Conservation (phyloP, 2,113 vertebrate genomes). For the Strix aluco region DNA sequence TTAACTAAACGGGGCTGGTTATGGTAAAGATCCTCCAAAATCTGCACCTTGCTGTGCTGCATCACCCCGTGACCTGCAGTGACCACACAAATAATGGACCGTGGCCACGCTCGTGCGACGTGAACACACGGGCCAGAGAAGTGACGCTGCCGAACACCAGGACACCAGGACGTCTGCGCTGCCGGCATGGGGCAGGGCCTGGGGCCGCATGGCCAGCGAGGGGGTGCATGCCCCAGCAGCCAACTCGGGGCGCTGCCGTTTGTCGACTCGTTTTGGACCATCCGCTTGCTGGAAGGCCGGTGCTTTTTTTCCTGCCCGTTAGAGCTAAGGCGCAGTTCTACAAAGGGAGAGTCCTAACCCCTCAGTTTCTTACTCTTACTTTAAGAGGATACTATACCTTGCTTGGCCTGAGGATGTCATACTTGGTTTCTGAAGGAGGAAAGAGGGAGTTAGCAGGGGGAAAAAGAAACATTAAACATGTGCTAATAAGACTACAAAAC, state of each 20-base stretch:
- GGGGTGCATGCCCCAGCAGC: background rate
- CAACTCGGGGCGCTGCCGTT: background rate
- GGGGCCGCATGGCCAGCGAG: background rate
- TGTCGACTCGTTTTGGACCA: background rate
- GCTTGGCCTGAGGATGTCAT: slow-evolving; percentile 68
- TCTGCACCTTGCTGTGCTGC: fast-evolving
- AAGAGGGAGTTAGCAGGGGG: slow-evolving; percentile 1
- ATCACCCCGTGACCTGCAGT: fast-evolving
- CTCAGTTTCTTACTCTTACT: background rate
- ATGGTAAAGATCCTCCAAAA: background rate
- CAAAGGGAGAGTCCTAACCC: background rate
- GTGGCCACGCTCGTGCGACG: too few species aligned
- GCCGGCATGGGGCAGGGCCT: background rate
- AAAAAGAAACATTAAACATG: background rate
- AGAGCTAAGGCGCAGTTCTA: background rate
- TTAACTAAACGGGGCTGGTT: background rate
- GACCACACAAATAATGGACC: background rate
- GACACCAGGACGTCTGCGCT: background rate
- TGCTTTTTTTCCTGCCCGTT: background rate
- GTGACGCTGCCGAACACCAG: background rate
- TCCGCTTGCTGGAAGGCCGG: background rate
- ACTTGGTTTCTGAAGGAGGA: slow-evolving; percentile 64
- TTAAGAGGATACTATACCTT: slow-evolving; percentile 69
- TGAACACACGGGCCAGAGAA: too few species aligned
- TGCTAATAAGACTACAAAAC: background rate